phyloP scores from a whole-genome alignment of 2,113 vertebrate species.

The Chaenocephalus aceratus region DNA sequence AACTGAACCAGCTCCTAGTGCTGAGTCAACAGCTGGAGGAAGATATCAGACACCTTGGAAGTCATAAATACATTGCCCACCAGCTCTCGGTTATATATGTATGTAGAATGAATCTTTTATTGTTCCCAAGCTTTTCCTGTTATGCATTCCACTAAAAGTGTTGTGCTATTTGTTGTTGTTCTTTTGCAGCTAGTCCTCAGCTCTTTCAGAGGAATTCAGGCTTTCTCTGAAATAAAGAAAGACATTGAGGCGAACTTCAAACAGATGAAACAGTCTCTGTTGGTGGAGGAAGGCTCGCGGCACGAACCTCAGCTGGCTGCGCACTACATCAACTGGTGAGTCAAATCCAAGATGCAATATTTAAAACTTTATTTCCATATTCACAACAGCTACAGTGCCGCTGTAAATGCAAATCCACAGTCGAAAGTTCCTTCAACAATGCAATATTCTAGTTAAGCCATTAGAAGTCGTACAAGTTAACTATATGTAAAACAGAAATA shows the following conservation, averaged over 20 bases:
- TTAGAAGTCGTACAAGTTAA: too few relatives aligned
- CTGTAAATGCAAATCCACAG: too few relatives aligned
- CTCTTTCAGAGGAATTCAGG: conserved; percentile 81
- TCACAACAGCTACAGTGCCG: too few relatives aligned
- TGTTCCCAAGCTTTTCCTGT: not conserved
- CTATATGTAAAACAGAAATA: too few relatives aligned
- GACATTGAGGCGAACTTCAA: conserved; percentile 88
- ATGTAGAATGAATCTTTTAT: conserved; percentile 41
- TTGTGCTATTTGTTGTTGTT: conserved; percentile 1
- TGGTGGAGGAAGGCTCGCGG: conserved; percentile 77
- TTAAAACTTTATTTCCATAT: too few relatives aligned
- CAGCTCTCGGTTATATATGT: conserved; percentile 88
- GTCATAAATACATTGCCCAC: conserved; percentile 88
- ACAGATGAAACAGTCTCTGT: conserved; percentile 84
- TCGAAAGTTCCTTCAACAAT: too few relatives aligned
- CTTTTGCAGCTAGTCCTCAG: conserved; percentile 83
- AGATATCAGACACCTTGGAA: conserved; percentile 86
- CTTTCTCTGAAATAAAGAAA: conserved; percentile 81
- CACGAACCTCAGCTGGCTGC: conserved; percentile 84
- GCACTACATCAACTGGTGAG: conserved; percentile 84
- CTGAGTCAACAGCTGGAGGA: conserved; percentile 87
- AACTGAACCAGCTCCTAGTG: conserved; percentile 86
- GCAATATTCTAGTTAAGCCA: too few relatives aligned
- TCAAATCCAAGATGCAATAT: not conserved
- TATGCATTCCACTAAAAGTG: not conserved